Evolutionary conservation across 1,140 invertebrate genomes (phyloP), one percentile per base, ranked within the genome.

Genomic region (Ceratina japonica): DNA sequence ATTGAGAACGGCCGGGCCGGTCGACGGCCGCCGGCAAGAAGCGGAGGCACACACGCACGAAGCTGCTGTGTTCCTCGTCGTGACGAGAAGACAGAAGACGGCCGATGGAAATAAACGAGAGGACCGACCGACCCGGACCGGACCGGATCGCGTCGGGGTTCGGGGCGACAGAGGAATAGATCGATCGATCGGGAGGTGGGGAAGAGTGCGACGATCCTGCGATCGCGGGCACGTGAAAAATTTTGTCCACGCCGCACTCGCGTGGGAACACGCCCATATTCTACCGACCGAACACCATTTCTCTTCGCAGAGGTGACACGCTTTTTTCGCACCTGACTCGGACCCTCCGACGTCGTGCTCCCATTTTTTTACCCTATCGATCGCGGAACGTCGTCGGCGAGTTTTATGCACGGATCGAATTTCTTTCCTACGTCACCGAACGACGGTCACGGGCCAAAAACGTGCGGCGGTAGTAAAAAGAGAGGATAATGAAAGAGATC

Each of bases 11-110:
- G 62, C 74, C 66, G 85, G 85, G 75, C 78, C 82, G 83, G 83
- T 86, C 86, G 87, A 86, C 87, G 86, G 83, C 86, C 85, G 85
- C 84, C 85, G 13, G 37, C 37, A 89, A 90, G 88, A 90, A 90
- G 83, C 82, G 85, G 88, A 79, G 89, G 88, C 87, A 85, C 87
- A 85, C 87, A 87, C 86, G 87, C 86, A 82, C 86, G 79, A 44
- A 7, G 37, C 37, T 44, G 37, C 37, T 44, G 37, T 59, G 69
- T 80, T 88, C 86, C 84, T 87, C 83, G 85, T 83, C 89, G 87
- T 83, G 87, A 87, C 64, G 79, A 78, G 75, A 71, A 70, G 80
- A 82, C 71, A 76, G 77, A 71, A 70, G 80, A 81, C 71, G 74
- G 75, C 65, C 63, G 79, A 78, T 58, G 44, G 69, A 65, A 70